Base-by-base conservation (phyloP, 2,888 invertebrate genomes). In the Ormyrus rosae region DNA sequence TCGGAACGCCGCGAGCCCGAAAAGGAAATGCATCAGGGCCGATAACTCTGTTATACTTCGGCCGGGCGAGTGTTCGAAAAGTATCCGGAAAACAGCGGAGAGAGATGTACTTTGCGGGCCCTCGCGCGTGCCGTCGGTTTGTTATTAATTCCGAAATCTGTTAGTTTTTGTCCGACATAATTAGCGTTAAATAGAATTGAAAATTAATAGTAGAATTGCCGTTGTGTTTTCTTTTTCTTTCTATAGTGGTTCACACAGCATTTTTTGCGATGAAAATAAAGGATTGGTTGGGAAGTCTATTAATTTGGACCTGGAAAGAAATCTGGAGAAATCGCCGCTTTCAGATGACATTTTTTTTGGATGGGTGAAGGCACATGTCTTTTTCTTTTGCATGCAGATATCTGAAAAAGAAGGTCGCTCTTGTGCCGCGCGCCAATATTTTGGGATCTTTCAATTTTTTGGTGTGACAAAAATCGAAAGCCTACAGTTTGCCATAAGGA, bases 71-170 rank as follows among this genome's bases (percentile, higher is more conserved):
- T 46, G 64, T 45, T 53, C 60, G 74, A 19, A 70, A 80, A 56
- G 77, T 46, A 19, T 9, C 11, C 10, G 6, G 11, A 60, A 60
- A 71, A 13, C 10, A 56, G 13, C 34, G 19, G 13, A 50, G 34
- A 9, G 5, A 60, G 53, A 55, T 45, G 9, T 58, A 75, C 55
- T 60, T 70, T 53, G 19, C 61, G 48, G 50, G 19, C 78, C 81
- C 73, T 77, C 79, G 78, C 80, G 78, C 74, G 74, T 69, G 70
- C 70, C 85, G 84, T 83, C 82, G 86, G 86, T 86, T 89, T 88
- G 89, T 89, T 89, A 88, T 88, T 87, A 45, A 86, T 85, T 85
- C 87, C 87, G 86, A 87, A 88, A 89, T 88, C 88, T 90, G 90
- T 90, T 90, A 89, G 86, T 88, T 89, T 75, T 89, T 89, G 86